These are phyloP conservation scores for Brachionus koreanus DNA, from an alignment of 1,140 invertebrate species.

Conservation along the genomic window DNA sequence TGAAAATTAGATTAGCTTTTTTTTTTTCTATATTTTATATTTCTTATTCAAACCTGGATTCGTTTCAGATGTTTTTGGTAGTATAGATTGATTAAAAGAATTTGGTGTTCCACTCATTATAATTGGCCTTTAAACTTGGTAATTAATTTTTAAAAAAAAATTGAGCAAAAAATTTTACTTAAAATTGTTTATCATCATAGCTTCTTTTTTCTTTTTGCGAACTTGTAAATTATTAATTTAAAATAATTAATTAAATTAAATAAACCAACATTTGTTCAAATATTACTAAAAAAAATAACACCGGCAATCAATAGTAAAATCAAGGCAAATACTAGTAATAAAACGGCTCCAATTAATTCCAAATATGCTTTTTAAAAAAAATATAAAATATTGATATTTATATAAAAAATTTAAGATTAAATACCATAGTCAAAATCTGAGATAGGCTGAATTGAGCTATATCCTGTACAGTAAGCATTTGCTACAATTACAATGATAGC, in stretches of 20 bases:
- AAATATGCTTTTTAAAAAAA: conserved; percentile 12
- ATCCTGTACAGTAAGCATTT: conserved; percentile 34
- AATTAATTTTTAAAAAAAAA: not conserved
- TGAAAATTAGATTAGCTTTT: not conserved
- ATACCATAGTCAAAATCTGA: conserved; percentile 22
- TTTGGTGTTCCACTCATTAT: not conserved
- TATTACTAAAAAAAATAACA: conserved; percentile 16
- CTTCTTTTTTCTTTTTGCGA: conserved; percentile 40
- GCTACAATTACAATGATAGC: not conserved
- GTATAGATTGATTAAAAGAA: not conserved
- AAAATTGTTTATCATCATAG: conserved; percentile 16
- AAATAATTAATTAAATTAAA: not conserved
- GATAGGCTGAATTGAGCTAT: not conserved
- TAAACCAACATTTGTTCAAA: not conserved
- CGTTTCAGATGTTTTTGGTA: not conserved
- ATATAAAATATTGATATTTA: not conserved
- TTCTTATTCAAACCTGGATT: not conserved
- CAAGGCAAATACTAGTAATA: conserved; percentile 36
- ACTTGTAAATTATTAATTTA: not conserved
- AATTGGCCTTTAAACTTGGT: not conserved
- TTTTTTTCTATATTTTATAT: not conserved
- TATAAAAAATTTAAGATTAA: not conserved
- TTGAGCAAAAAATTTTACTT: conserved; percentile 18
- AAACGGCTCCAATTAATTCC: conserved; percentile 35
- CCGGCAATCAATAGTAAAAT: not conserved